Evolutionary conservation across 2,888 invertebrate genomes (phyloP), one percentile per base, ranked within the genome.

Genomic region (Leptinotarsa rubiginosa): DNA sequence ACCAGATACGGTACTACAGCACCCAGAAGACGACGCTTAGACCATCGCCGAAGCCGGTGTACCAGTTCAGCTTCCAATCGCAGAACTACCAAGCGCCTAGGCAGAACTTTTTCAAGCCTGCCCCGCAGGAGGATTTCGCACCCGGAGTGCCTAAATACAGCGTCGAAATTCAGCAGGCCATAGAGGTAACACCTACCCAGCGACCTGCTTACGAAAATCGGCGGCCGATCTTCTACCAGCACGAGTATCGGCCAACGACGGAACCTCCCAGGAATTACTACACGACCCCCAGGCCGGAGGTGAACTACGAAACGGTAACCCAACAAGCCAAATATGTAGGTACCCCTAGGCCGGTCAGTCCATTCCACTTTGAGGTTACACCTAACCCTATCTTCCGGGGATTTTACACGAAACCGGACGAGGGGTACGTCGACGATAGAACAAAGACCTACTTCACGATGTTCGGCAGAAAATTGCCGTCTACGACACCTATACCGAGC

Each of bases 381-480:
- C 86, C 84, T 7, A 86, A 85, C 77, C 87, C 87, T 90, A 91
- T 84, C 90, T 84, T 86, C 72, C 86, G 87, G 74, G 90, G 92
- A 81, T 92, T 92, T 85, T 92, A 93, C 86, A 92, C 93, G 16
- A 92, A 92, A 84, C 93, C 93, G 77, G 93, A 93, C 79, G 93
- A 93, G 82, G 90, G 91, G 72, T 90, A 92, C 77, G 89, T 93
- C 76, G 93, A 94, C 81, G 93, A 94, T 82, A 93, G 92, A 72
- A 93, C 94, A 4, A 92, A 92, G 84, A 93, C 93, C 82, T 93
- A 93, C 72, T 94, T 93, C 83, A 93, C 93, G 47, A 91, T 92
- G 79, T 94, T 94, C 83, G 94, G 93, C 1, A 92, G 92, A 86
- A 94, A 93, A 86, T 85, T 93, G 71, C 89, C 89, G 22, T 89